Evolutionary conservation across 2,888 invertebrate genomes (phyloP).

Genomic region (Nemapogon koenigi): DNA sequence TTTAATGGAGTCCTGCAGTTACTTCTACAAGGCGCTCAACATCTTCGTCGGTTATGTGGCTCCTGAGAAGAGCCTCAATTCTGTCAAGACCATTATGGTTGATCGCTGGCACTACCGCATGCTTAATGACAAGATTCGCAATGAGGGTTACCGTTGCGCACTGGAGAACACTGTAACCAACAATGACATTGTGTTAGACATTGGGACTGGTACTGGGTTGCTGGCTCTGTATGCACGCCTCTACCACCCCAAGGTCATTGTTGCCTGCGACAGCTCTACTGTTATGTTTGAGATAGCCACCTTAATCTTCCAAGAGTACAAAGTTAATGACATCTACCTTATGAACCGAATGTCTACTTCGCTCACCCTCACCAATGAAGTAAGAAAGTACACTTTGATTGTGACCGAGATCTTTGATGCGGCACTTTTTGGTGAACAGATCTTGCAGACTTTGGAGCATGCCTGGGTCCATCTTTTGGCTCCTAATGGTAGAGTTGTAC

Average conservation of each 20-base stretch:
- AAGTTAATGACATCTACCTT: slow-evolving; percentile 54
- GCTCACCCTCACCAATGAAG: slow-evolving; percentile 56
- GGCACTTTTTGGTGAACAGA: slow-evolving; percentile 78
- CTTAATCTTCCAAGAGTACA: slow-evolving; percentile 45
- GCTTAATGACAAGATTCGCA: slow-evolving; percentile 77
- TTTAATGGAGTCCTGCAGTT: slow-evolving; percentile 60
- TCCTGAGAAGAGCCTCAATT: slow-evolving; percentile 72
- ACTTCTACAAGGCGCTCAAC: slow-evolving; percentile 60
- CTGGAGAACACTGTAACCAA: slow-evolving; percentile 58
- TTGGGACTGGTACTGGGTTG: slow-evolving; percentile 81
- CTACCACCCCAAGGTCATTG: slow-evolving; percentile 59
- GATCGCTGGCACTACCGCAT: slow-evolving; percentile 85
- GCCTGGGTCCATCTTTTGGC: slow-evolving; percentile 70
- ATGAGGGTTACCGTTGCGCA: slow-evolving; percentile 70
- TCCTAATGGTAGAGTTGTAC: slow-evolving; percentile 61
- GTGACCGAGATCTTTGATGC: slow-evolving; percentile 84
- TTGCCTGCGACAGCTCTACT: slow-evolving; percentile 73
- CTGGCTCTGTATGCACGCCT: slow-evolving; percentile 71
- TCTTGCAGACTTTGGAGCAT: slow-evolving; percentile 70
- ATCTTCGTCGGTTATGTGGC: slow-evolving; percentile 56
- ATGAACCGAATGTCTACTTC: slow-evolving; percentile 68
- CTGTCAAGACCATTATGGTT: slow-evolving; percentile 70
- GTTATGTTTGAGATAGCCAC: slow-evolving; percentile 68
- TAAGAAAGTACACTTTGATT: slow-evolving; percentile 65
- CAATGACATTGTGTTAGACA: slow-evolving; percentile 68